These are phyloP conservation scores for Gallinago stenura DNA, from an alignment of 2,797 vertebrate species.

Conservation along the genomic window DNA sequence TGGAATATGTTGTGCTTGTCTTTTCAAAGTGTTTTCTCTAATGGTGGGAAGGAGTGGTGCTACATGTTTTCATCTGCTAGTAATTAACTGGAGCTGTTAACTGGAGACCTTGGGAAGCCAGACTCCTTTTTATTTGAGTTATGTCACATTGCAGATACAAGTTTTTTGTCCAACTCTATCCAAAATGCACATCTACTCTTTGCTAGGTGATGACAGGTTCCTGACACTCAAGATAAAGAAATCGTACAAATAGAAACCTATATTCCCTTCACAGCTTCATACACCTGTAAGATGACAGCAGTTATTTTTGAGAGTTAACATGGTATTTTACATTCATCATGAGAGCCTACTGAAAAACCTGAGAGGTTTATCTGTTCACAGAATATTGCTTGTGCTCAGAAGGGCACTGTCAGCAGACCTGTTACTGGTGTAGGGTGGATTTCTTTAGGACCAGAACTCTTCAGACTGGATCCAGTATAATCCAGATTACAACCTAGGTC, in stretches of 20 bases:
- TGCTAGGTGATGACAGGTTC: neutral
- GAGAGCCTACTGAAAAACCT: neutral
- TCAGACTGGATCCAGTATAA: neutral
- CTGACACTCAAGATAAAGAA: slow-evolving; percentile 21
- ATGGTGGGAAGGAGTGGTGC: neutral
- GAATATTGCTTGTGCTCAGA: neutral
- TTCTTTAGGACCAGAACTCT: neutral
- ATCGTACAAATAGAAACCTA: neutral
- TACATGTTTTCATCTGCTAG: neutral
- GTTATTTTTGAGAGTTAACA: slow-evolving; percentile 21
- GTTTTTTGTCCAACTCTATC: neutral
- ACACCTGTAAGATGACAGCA: neutral
- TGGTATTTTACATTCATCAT: neutral
- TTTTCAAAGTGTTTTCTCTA: neutral
- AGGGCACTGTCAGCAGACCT: neutral
- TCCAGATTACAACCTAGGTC: neutral
- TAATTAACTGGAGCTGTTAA: neutral
- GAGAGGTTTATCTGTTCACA: neutral
- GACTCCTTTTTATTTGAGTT: neutral
- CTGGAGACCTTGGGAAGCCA: neutral
- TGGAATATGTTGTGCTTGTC: neutral
- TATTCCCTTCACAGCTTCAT: neutral
- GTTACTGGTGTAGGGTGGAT: neutral
- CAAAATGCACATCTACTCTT: neutral
- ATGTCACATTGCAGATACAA: neutral